Evolutionary conservation across 2,797 vertebrate species (phyloP), one percentile per base, ranked within the genome.

Genomic region (Manis crassicaudata): DNA sequence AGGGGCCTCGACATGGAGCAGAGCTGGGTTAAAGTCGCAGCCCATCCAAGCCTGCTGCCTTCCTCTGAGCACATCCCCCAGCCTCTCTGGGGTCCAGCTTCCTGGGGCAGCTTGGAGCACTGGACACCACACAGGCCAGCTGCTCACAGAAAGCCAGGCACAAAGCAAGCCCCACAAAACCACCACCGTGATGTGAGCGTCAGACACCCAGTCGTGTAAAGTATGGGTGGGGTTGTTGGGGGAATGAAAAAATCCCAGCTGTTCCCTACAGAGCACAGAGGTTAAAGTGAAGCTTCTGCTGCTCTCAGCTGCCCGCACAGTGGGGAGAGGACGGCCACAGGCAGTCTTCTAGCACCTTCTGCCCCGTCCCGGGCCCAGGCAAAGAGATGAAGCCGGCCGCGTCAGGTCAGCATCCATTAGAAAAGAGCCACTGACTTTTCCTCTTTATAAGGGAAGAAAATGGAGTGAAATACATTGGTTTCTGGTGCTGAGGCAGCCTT

Each of bases 71-170:
- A 60, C 1, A 1, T 14, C 58, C 50, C 0, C 7, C 3, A 13
- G 72, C 35, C 35, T 65, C 81, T 86, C n/a, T 37, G 62, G 88
- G 63, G 65, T 50, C 32, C 58, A 62, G 80, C 85, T 65, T 92
- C 14, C 4, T 16, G 37, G 60, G 60, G 20, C 3, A 2, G 32
- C 16, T 29, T 2, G 9, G 25, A 77, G 25, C 60, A 12, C 32
- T 1, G 50, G 87, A 68, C 86, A 76, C 35, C 27, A 60, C 0
- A 18, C 2, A 10, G 60, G 70, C 10, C 20, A 37, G 23, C 23
- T 9, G 40, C 62, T 40, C 25, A 86, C 35, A 72, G 67, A 56
- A 9, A 85, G n/a, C n/a, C 23, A 16, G 29, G 29, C 8, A 35
- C 52, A 29, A 23, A 65, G 58, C 40, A 25, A 37, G 46, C 46